A percentile compares a stretch with the other conserved stretches of the same genome.
phyloP scores from a whole-genome alignment of 1,140 invertebrate species.

The Drosophila parvula region DNA sequence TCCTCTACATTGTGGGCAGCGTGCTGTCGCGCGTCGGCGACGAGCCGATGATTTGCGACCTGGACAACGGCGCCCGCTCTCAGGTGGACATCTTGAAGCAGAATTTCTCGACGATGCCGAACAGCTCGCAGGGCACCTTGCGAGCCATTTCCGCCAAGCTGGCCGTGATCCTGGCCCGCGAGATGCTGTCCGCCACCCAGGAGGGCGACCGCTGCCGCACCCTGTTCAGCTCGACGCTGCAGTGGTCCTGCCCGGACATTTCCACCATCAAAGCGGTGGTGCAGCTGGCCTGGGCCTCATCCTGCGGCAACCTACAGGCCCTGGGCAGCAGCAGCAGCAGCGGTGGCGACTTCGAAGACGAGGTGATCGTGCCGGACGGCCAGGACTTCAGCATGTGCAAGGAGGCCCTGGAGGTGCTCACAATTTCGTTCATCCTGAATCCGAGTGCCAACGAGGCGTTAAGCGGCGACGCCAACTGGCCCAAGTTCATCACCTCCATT shows the following conservation, averaged over 20 bases:
- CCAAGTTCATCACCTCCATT: slow-evolving; percentile 94
- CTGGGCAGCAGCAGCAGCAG: slow-evolving; percentile 81
- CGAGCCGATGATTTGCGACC: slow-evolving; percentile 74
- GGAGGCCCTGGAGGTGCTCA: slow-evolving; percentile 96
- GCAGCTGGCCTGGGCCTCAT: slow-evolving; percentile 91
- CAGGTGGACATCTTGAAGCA: slow-evolving; percentile 84
- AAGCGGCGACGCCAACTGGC: slow-evolving; percentile 90
- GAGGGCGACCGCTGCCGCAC: slow-evolving; percentile 85
- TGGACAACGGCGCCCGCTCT: slow-evolving; percentile 72
- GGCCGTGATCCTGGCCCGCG: slow-evolving; percentile 88
- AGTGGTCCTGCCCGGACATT: slow-evolving; percentile 88
- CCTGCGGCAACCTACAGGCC: slow-evolving; percentile 88
- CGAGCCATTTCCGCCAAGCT: slow-evolving; percentile 90
- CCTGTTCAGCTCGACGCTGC: slow-evolving; percentile 86
- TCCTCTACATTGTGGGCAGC: slow-evolving; percentile 94
- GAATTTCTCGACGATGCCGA: slow-evolving; percentile 83
- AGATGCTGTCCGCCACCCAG: slow-evolving; percentile 84
- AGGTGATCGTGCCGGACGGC: slow-evolving; percentile 87
- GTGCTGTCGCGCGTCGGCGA: slow-evolving; percentile 83
- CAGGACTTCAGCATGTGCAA: slow-evolving; percentile 91
- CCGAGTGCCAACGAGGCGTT: slow-evolving; percentile 91
- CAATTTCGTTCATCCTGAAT: slow-evolving; percentile 94
- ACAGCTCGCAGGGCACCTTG: slow-evolving; percentile 87
- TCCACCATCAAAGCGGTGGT: slow-evolving; percentile 89
- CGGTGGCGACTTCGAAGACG: slow-evolving; percentile 73